A percentile compares a stretch with the other conserved stretches of the same genome.
Evolutionary conservation across 2,888 invertebrate genomes (phyloP).

Genomic region (Pediacus dermestoides): DNA sequence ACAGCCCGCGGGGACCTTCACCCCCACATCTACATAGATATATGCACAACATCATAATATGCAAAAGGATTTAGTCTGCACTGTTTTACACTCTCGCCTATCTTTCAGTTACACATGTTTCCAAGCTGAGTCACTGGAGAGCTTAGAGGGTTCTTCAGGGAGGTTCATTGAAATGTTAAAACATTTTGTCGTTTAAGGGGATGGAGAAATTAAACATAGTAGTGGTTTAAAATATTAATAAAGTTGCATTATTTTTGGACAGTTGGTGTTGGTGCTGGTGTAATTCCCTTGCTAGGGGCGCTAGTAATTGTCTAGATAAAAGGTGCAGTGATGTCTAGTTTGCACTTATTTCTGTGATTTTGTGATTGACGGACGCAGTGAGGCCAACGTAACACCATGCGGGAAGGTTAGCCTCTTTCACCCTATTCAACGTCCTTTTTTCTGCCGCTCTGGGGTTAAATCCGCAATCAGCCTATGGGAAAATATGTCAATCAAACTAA

Average conservation of each 20-base stretch:
- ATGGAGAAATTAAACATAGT: too few species aligned
- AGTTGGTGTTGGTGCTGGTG: too few species aligned
- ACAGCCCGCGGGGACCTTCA: slow-evolving; percentile 33
- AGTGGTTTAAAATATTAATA: too few species aligned
- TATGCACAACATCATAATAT: too few species aligned
- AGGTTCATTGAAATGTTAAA: too few species aligned
- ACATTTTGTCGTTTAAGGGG: too few species aligned
- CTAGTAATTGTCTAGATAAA: too few species aligned
- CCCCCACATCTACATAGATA: slow-evolving; percentile 23
- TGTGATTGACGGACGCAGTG: slow-evolving; percentile 23
- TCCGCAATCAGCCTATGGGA: slow-evolving; percentile 42
- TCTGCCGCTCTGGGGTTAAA: slow-evolving; percentile 14
- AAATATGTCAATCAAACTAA: slow-evolving; percentile 46
- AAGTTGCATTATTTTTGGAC: too few species aligned
- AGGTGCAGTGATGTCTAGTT: too few species aligned
- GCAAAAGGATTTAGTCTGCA: slow-evolving; percentile 28
- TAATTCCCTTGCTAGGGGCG: too few species aligned
- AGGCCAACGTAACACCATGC: slow-evolving; percentile 2
- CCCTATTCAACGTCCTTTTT: background rate
- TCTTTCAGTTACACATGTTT: slow-evolving; percentile 21
- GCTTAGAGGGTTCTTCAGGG: too few species aligned
- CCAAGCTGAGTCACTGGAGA: slow-evolving; percentile 2
- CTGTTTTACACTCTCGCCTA: slow-evolving; percentile 28
- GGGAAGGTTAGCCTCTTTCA: too few species aligned
- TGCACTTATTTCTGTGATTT: background rate